Conservation (phyloP, 2,888 invertebrate species). For the Vesta saturnalis region DNA sequence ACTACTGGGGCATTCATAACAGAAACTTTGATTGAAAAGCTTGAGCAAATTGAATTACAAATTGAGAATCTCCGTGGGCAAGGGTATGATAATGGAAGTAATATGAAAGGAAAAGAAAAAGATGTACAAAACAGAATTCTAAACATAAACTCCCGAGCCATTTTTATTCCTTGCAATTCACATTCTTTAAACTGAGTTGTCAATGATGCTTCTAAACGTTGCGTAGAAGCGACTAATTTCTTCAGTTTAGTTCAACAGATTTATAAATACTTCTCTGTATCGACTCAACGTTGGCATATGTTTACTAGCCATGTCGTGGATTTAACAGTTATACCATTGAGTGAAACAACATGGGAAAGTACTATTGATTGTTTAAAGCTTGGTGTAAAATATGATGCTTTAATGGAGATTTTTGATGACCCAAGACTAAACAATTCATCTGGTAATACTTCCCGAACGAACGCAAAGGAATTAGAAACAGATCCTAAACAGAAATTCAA, state of each 20-base stretch:
- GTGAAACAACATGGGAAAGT: not conserved
- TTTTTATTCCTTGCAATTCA: slow-evolving; percentile 39
- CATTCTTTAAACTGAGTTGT: slow-evolving; percentile 38
- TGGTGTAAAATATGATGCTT: not conserved
- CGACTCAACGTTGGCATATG: not conserved
- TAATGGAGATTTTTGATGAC: not conserved
- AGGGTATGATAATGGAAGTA: slow-evolving; percentile 11
- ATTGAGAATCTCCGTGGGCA: slow-evolving; percentile 9
- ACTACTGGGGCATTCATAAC: not conserved
- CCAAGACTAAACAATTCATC: not conserved
- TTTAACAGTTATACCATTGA: not conserved
- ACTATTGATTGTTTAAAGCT: not conserved
- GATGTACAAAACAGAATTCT: slow-evolving; percentile 32
- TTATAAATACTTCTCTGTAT: not conserved
- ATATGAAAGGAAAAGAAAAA: slow-evolving; percentile 33
- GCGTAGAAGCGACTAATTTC: not conserved
- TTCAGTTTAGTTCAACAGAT: not conserved
- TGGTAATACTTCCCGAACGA: not conserved
- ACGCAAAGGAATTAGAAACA: not conserved
- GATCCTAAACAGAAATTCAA: not conserved
- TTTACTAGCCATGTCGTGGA: no score
- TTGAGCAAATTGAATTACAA: not conserved
- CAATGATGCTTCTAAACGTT: no score
- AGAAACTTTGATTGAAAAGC: not conserved
- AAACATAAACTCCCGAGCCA: slow-evolving; percentile 16